phyloP scores from a whole-genome alignment of 2,113 vertebrate species.

The Mastomys coucha region DNA sequence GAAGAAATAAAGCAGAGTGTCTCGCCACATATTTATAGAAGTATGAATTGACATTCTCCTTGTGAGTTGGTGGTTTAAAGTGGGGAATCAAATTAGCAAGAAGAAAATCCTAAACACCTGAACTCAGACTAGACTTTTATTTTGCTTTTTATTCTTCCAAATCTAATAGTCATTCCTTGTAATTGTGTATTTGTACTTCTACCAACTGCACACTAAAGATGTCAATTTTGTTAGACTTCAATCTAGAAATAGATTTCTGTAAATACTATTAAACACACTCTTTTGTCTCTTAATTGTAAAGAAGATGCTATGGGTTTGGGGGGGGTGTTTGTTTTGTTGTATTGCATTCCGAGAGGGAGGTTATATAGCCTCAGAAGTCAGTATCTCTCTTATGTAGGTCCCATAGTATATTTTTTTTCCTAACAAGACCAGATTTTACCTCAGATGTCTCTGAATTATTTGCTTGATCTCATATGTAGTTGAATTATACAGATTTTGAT shows the following conservation, averaged over 20 bases:
- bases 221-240: conserved; percentile 27
- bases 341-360: conserved; percentile 7
- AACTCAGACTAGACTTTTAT: not conserved
- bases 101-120: conserved; percentile 32
- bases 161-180: conserved; percentile 15
- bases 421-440: conserved; percentile 22
- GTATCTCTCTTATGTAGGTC: not conserved
- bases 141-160: conserved; percentile 28
- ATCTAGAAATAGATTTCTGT: conserved; percentile 49
- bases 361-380: conserved; percentile 15
- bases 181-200: conserved; percentile 54
- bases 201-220: conserved; percentile 24
- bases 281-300: conserved; percentile 57
- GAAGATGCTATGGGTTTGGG: conserved; percentile 5
- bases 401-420: conserved; percentile 13
- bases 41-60: conserved; percentile 68
- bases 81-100: conserved; percentile 49
- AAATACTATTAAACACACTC: conserved; percentile 41
- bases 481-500: conserved; percentile 57
- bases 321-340: not conserved
- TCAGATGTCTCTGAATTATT: conserved; percentile 52
- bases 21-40: conserved; percentile 77
- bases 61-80: conserved; percentile 74
- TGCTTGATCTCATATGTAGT: conserved; percentile 48
- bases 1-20: conserved; percentile 71